A percentile compares a stretch with the other conserved stretches of the same genome.
These are phyloP conservation scores for Protonemura montana DNA, from an alignment of 2,888 invertebrate genomes.

Conservation along the genomic window DNA sequence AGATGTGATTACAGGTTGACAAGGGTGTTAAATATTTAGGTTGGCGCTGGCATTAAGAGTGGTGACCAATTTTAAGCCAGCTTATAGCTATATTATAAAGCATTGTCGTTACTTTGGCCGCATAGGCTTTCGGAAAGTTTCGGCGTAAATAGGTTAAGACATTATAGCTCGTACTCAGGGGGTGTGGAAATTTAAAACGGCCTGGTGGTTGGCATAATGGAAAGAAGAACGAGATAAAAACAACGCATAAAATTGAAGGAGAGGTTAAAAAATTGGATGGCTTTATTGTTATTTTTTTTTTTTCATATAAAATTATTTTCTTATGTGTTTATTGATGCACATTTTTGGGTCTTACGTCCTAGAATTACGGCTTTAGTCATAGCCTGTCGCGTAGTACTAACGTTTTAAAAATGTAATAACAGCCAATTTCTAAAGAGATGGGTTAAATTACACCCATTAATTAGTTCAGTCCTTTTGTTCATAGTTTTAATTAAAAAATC, in stretches of 20 bases:
- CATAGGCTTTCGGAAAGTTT: not conserved
- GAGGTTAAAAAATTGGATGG: not conserved
- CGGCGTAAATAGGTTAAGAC: not conserved
- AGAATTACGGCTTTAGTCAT: no score
- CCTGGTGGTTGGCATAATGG: not conserved
- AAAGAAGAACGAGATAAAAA: not conserved
- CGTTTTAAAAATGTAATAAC: not conserved
- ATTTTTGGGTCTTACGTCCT: no score
- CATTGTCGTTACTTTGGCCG: not conserved
- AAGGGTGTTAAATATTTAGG: not conserved
- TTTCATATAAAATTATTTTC: not conserved
- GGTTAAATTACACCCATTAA: not conserved
- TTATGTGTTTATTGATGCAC: not conserved
- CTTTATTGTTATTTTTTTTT: not conserved
- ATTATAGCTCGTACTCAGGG: not conserved
- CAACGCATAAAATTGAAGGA: not conserved
- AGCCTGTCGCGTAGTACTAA: not conserved
- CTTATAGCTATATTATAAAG: not conserved
- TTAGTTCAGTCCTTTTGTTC: not conserved
- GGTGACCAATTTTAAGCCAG: not conserved
- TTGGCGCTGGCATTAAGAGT: not conserved
- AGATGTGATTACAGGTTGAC: not conserved
- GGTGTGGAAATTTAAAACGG: not conserved
- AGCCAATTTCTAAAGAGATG: not conserved
- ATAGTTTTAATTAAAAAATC: slow-evolving; percentile 1